Evolutionary conservation across 1,140 invertebrate species (phyloP).

Genomic region (Tetranychus cinnabarinus): DNA sequence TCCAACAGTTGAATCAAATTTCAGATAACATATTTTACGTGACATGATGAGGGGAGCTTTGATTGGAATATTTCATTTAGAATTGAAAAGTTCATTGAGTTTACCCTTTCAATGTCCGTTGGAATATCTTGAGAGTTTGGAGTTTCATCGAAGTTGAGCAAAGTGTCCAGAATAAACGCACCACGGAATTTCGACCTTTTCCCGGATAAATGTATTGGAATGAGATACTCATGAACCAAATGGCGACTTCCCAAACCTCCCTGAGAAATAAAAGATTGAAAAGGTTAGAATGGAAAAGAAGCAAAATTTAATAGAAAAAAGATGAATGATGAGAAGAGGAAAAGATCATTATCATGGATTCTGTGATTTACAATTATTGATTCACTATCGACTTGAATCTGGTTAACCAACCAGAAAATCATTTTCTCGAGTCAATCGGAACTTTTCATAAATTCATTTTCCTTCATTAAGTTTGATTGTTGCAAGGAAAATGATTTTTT

Average conservation of each 20-base stretch:
- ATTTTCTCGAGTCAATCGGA: too few species aligned
- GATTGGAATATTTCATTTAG: too few species aligned
- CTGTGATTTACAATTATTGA: too few species aligned
- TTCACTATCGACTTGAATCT: too few species aligned
- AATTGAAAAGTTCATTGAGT: background rate
- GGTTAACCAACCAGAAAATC: too few species aligned
- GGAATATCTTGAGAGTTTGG: slow-evolving; percentile 17
- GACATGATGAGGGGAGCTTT: too few species aligned
- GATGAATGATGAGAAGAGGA: background rate
- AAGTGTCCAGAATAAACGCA: slow-evolving; percentile 24
- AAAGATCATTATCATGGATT: too few species aligned
- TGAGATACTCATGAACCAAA: slow-evolving; percentile 22
- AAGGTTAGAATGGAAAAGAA: background rate
- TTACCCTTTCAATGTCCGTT: slow-evolving; percentile 8
- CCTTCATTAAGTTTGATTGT: too few species aligned
- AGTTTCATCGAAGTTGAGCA: slow-evolving; percentile 22
- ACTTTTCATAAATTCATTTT: too few species aligned
- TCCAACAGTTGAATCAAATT: too few species aligned
- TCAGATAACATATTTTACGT: too few species aligned
- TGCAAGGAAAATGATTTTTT: too few species aligned
- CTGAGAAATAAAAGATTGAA: slow-evolving; percentile 3
- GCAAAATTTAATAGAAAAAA: background rate
- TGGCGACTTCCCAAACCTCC: slow-evolving; percentile 20
- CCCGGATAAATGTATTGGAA: slow-evolving; percentile 11
- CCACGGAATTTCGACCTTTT: slow-evolving; percentile 16